These are phyloP conservation scores for Campoplex nolae DNA, from an alignment of 2,888 invertebrate genomes.

Conservation along the genomic window DNA sequence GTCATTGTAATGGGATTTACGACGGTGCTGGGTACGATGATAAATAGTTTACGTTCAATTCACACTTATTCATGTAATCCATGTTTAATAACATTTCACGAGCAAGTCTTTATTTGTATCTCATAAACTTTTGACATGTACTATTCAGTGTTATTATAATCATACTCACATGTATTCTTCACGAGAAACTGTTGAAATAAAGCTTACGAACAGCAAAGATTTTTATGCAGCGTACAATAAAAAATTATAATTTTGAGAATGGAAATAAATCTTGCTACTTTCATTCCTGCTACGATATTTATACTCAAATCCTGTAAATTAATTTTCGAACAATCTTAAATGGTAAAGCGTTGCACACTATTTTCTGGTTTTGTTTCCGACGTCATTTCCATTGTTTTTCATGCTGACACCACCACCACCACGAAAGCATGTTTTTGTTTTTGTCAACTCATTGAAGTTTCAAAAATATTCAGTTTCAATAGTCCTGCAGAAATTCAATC, in stretches of 20 bases:
- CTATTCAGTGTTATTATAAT: conserved; percentile 31
- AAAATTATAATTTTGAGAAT: conserved; percentile 29
- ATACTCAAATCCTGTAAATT: too few species aligned
- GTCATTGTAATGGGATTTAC: conserved; percentile 43
- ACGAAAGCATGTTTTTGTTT: too few species aligned
- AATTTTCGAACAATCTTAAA: too few species aligned
- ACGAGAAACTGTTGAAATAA: conserved; percentile 20
- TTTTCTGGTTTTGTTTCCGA: too few species aligned
- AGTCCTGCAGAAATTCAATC: too few species aligned
- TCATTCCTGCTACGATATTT: background rate
- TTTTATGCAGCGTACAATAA: conserved; percentile 50
- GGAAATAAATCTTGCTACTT: background rate
- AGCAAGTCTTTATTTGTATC: conserved; percentile 22
- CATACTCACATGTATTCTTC: background rate
- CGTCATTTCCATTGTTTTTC: too few species aligned
- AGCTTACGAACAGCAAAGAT: conserved; percentile 8
- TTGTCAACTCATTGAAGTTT: too few species aligned
- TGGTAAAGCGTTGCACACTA: too few species aligned
- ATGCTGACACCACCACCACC: too few species aligned
- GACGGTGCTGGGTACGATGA: conserved; percentile 61
- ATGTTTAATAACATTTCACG: conserved; percentile 2
- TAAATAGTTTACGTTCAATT: conserved; percentile 11
- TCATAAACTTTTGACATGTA: conserved; percentile 12
- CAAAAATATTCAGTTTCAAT: too few species aligned
- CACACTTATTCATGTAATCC: conserved; percentile 21